Conservation (phyloP, 2,797 vertebrate genomes). For the Amblyraja radiata region DNA sequence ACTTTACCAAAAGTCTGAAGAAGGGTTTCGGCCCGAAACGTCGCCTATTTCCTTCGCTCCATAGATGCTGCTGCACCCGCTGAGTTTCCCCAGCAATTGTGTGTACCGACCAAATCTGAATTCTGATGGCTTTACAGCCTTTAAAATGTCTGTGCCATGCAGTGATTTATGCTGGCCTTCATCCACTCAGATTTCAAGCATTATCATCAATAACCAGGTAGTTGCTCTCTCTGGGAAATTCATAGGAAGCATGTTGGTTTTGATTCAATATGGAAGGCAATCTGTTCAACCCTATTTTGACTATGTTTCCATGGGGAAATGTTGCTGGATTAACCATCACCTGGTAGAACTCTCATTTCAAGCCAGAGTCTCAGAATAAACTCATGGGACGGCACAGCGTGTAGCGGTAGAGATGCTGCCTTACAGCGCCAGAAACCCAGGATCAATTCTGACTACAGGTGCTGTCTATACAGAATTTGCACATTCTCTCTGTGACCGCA, state of each 20-base stretch:
- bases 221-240: background rate
- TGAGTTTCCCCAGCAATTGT: no score
- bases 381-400: no score
- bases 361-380: background rate
- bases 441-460: no score
- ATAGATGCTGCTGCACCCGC: no score
- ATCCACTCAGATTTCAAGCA: background rate
- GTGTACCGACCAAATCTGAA: background rate
- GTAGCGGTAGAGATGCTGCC: no score
- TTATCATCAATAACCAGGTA: background rate
- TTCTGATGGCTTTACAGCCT: background rate
- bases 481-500: no score
- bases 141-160: background rate
- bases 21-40: no score
- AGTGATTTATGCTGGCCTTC: background rate
- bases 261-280: background rate
- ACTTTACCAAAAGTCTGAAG: background rate
- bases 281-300: background rate
- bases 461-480: no score
- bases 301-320: background rate
- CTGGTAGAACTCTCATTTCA: background rate
- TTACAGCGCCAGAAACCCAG: no score
- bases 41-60: no score
- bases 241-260: background rate
- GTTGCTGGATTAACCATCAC: background rate